A percentile compares a stretch with the other conserved stretches of the same genome.
Conservation (phyloP, 2,113 vertebrate genomes). For the Arothron firmamentum region DNA sequence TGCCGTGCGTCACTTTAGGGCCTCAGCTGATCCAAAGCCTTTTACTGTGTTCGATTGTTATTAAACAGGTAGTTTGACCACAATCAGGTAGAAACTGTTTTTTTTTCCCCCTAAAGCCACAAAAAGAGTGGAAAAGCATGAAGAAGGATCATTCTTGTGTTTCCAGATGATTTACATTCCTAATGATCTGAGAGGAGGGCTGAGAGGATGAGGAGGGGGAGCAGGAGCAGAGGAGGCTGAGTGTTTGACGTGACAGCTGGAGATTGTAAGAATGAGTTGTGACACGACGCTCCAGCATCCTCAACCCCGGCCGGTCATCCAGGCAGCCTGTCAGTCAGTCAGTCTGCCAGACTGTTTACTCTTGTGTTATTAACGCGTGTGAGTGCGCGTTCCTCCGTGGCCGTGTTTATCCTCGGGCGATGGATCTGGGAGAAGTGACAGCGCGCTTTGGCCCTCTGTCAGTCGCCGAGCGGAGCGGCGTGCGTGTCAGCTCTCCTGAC, state of each 20-base stretch:
- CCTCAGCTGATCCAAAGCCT: no score
- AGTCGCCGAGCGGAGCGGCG: constrained; percentile 74
- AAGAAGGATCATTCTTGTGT: constrained; percentile 7
- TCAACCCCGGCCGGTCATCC: constrained; percentile 59
- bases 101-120: background rate
- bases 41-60: no score
- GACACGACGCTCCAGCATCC: constrained; percentile 62
- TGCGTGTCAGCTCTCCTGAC: constrained; percentile 76
- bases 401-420: constrained; percentile 66
- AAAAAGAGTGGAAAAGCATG: constrained; percentile 12
- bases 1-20: no score
- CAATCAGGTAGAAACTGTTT: background rate
- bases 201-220: constrained; percentile 20
- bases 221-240: constrained; percentile 36
- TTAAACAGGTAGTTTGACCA: no score
- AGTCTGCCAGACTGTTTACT: constrained; percentile 59
- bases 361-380: constrained; percentile 60
- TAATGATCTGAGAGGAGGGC: constrained; percentile 24
- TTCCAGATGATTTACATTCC: constrained; percentile 19
- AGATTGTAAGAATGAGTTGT: constrained; percentile 77
- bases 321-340: constrained; percentile 65
- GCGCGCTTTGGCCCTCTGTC: constrained; percentile 71
- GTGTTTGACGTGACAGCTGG: constrained; percentile 78
- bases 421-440: constrained; percentile 70
- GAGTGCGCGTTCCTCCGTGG: constrained; percentile 6